These are phyloP conservation scores for Pomatostomus ruficeps DNA, from an alignment of 2,113 vertebrate genomes.

Conservation along the genomic window DNA sequence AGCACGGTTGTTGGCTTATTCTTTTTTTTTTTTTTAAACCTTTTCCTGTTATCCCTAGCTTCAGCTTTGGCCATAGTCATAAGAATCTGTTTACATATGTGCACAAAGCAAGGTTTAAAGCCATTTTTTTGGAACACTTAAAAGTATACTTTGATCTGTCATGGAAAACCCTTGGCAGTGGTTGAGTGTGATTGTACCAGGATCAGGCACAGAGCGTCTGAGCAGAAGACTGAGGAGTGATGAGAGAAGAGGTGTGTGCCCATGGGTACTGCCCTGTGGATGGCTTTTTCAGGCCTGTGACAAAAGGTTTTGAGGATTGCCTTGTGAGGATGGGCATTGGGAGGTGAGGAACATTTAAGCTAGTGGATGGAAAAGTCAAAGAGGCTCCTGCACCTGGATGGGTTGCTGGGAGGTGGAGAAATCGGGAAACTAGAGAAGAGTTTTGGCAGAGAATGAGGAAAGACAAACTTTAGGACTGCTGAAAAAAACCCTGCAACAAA, in stretches of 20 bases:
- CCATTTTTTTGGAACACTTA: not conserved
- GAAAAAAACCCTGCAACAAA: rapidly evolving
- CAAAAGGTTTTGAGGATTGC: not conserved
- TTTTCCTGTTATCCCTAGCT: not conserved
- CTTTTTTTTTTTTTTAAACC: rapidly evolving
- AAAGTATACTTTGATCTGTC: not conserved
- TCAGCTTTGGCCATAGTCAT: not conserved
- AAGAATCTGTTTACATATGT: not conserved
- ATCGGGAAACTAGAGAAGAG: not conserved
- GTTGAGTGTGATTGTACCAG: not conserved
- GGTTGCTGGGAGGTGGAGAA: not conserved
- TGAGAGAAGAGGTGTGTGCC: not conserved
- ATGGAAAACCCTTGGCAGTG: not conserved
- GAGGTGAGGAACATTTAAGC: not conserved
- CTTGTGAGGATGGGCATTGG: not conserved
- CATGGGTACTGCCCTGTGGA: not conserved
- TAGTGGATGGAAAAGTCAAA: not conserved
- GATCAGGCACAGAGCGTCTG: not conserved
- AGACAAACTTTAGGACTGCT: not conserved
- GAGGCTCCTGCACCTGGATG: not conserved
- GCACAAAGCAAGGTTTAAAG: not conserved
- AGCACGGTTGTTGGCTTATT: not conserved
- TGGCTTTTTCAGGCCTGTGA: not conserved
- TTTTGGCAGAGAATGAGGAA: not conserved
- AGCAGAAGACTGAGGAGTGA: not conserved